phyloP scores from a whole-genome alignment of 2,888 invertebrate genomes.

The Alsophila aescularia region DNA sequence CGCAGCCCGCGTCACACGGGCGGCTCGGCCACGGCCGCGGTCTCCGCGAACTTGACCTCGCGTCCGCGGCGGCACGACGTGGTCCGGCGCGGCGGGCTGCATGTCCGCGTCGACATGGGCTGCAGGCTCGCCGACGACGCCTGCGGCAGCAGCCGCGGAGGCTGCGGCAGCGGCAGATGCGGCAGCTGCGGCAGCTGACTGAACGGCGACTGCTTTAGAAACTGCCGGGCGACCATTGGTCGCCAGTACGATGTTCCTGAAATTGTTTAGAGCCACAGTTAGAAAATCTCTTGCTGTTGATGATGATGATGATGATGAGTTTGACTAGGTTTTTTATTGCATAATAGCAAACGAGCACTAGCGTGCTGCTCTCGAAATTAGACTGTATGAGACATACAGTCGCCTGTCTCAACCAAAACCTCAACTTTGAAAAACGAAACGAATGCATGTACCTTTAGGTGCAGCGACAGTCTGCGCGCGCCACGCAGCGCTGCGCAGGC shows the following conservation, averaged over 20 bases:
- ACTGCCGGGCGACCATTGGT: slow-evolving; percentile 89
- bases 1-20: slow-evolving; percentile 82
- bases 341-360: too few relatives aligned
- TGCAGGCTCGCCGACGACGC: slow-evolving; percentile 79
- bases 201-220: slow-evolving; percentile 88
- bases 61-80: slow-evolving; percentile 77
- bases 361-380: too few relatives aligned
- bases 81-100: slow-evolving; percentile 71
- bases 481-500: slow-evolving; percentile 88
- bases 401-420: too few relatives aligned
- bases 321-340: too few relatives aligned
- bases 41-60: slow-evolving; percentile 83
- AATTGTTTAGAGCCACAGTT: neutral
- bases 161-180: slow-evolving; percentile 50
- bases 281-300: too few relatives aligned
- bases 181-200: slow-evolving; percentile 49
- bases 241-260: slow-evolving; percentile 85
- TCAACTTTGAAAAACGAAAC: too few relatives aligned
- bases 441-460: slow-evolving; percentile 53
- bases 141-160: slow-evolving; percentile 65
- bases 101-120: slow-evolving; percentile 57
- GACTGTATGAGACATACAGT: too few relatives aligned
- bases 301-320: too few relatives aligned
- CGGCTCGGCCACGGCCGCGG: slow-evolving; percentile 57
- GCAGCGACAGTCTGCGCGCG: slow-evolving; percentile 67